These are phyloP conservation scores for Streblospio benedicti DNA, from an alignment of 1,140 invertebrate species.

Conservation along the genomic window DNA sequence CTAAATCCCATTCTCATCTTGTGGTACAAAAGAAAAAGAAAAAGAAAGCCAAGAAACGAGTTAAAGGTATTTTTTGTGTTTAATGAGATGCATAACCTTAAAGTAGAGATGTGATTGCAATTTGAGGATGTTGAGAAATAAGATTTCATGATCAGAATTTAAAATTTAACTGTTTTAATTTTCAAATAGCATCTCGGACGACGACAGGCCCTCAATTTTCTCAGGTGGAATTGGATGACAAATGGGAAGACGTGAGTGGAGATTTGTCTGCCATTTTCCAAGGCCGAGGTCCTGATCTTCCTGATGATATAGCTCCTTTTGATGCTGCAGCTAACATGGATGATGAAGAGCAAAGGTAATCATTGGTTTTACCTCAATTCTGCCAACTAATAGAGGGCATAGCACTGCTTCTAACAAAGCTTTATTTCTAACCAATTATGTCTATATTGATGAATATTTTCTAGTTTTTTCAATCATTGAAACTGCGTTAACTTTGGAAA, in stretches of 20 bases:
- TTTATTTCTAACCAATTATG: no score
- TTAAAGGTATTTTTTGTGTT: not conserved
- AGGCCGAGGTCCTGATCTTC: slow-evolving; percentile 51
- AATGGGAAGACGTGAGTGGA: slow-evolving; percentile 64
- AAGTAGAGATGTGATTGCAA: no score
- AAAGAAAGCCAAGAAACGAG: not conserved
- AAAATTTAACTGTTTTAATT: no score
- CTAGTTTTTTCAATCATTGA: no score
- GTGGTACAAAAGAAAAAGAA: slow-evolving; percentile 56
- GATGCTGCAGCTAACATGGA: slow-evolving; percentile 72
- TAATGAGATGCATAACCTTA: no score
- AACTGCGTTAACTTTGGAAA: no score
- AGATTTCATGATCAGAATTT: no score
- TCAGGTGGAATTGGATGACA: slow-evolving; percentile 49
- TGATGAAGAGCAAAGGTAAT: slow-evolving; percentile 82
- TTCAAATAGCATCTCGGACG: no score
- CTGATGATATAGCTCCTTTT: slow-evolving; percentile 64
- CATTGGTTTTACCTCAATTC: slow-evolving; percentile 22
- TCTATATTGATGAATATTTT: no score
- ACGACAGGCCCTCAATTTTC: no score
- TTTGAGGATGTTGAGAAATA: no score
- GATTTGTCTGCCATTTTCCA: slow-evolving; percentile 65
- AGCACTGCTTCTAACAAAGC: slow-evolving; percentile 3
- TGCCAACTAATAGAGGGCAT: not conserved
- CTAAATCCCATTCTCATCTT: slow-evolving; percentile 55